Base-by-base conservation (phyloP, 1,140 invertebrate species). In the fruit fly (Drosophila melanogaster) region DNA sequence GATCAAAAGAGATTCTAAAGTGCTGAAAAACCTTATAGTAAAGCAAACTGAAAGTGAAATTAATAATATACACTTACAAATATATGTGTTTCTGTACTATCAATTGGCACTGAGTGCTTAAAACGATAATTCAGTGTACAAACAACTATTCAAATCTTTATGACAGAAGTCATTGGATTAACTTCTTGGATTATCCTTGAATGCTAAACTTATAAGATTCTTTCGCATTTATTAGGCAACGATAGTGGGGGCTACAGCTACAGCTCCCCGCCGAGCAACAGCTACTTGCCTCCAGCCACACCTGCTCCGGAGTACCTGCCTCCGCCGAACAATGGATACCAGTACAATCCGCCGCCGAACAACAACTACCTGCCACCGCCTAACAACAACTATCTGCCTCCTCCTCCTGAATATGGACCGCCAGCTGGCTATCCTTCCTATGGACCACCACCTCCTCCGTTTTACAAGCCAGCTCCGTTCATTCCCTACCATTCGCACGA, bases 401-500 rank as follows among this genome's bases (percentile, higher is more conserved):
- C 92, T 6, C 87, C 92, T 0, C 71, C 87, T 4, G 64, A 67
- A 24, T 67, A 67, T 15, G 64, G 64, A 5, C 91, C 93, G 26
- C 54, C 61, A 81, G 83, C 44, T 74, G 83, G 90, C 6, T 85
- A 90, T 51, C 69, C 67, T 5, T 35, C 43, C 0, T 74, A 74
- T 14, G 72, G 58, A 0, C 70, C 72, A 35, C 76, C 76, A 17
- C 76, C 76, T 5, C 43, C 72, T 44, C 60, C 76, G 6, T 56
- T 93, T 6, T 94, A 94, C 59, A 94, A 93, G 10, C 93, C 93
- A 46, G 93, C 93, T 90, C 92, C 43, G 90, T 76, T 72, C 10
- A 79, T 89, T 43, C 85, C 81, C 19, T 84, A 91, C 37, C 60
- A 87, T 37, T 91, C 92, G 26, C 91, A 93, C 92, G 5, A 92